Evolutionary conservation across 2,888 invertebrate genomes (phyloP), one percentile per base, ranked within the genome.

Genomic region (Pachycephus smyrnensis): DNA sequence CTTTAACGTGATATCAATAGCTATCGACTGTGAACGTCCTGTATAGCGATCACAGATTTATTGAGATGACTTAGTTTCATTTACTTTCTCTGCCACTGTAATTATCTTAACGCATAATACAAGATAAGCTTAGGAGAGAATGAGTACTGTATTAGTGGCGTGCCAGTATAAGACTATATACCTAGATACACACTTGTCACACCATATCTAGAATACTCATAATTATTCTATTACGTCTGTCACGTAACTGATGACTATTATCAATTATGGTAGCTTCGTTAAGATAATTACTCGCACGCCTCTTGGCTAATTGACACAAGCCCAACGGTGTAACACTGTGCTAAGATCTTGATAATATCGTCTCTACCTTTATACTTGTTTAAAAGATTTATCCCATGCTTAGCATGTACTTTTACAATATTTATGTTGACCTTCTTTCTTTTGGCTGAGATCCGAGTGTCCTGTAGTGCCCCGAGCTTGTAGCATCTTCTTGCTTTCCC

Each of bases 361-460:
- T 23, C 6, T 9, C 55, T 23, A 55, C 23, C 3, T 23, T 9
- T 15, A 23, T 9, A 55, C 23, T 55, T 23, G 55, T 55, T 55
- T 23, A 23, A 55, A 55, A 55, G 23, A 55, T 55, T 55, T 55
- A 2, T 55, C 55, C 55, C 55, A 23, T 76, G 84, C 83, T 87
- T 85, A 77, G 84, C 85, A 86, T 86, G 85, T 78, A 81, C 77
- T 73, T 78, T 84, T 82, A 80, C 79, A 79, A 55, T 55, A 23
- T 55, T 84, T 82, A 80, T 77, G 80, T 85, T 82, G 78, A 81
- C 82, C 80, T 84, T 86, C 86, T 86, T 89, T 89, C 88, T 88
- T 88, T 90, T 89, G 89, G 89, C 90, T 89, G 90, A 90, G 90
- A 86, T 87, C 88, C 84, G 86, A 88, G 87, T 80, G 82, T 80